Percentiles rank a stretch among this genome's conserved stretches.
Evolutionary conservation across 2,888 invertebrate genomes (phyloP).

Genomic region (Luperina nickerlii): DNA sequence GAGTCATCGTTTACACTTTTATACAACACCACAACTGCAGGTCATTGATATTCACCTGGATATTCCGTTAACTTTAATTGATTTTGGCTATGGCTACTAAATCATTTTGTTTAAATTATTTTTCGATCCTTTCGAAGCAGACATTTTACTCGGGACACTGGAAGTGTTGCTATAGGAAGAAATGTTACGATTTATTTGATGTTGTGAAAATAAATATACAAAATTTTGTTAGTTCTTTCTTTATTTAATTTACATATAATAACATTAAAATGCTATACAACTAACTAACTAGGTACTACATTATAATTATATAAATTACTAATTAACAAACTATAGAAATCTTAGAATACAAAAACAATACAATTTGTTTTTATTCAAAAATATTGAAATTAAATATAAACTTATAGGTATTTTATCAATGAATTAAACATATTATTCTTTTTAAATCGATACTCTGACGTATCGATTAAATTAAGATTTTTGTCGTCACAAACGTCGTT

Average conservation of each 20-base stretch:
- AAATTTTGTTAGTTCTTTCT: not conserved
- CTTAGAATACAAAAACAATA: not conserved
- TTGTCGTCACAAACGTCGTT: no score
- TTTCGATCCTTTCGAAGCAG: slow-evolving; percentile 85
- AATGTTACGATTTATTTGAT: slow-evolving; percentile 12
- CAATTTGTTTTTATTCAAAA: not conserved
- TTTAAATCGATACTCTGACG: not conserved
- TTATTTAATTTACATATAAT: no score
- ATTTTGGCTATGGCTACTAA: slow-evolving; percentile 76
- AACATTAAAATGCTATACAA: not conserved
- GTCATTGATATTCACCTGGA: slow-evolving; percentile 83
- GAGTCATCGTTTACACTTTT: slow-evolving; percentile 80
- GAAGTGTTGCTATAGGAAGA: slow-evolving; percentile 69
- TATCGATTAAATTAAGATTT: not conserved
- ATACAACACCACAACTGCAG: slow-evolving; percentile 69
- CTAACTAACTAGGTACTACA: not conserved
- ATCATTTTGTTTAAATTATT: slow-evolving; percentile 82
- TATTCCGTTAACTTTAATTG: slow-evolving; percentile 75
- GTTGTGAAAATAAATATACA: not conserved
- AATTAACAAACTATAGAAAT: not conserved
- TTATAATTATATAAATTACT: not conserved
- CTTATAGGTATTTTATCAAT: no score
- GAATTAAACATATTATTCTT: not conserved
- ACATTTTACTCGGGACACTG: slow-evolving; percentile 85
- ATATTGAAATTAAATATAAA: not conserved